Base-by-base conservation (phyloP, 1,140 invertebrate genomes). In the Drosophila yakuba region DNA sequence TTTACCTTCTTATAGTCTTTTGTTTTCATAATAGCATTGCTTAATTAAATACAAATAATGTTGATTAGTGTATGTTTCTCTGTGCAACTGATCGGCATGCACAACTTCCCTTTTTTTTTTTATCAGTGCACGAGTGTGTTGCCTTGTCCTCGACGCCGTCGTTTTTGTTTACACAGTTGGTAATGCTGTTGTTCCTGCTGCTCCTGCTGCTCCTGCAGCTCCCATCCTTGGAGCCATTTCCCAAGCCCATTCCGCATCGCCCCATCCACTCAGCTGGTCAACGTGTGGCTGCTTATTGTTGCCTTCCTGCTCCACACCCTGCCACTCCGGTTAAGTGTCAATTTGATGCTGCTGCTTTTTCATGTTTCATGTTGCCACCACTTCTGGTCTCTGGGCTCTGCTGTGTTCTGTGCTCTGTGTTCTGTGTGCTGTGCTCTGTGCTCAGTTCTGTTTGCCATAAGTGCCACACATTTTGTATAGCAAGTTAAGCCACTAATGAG, bases 401-500 rank as follows among this genome's bases (percentile, higher is more conserved):
- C 43, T 50, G 60, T 69, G 76, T 66, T 80, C 28, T 8, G 28
- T 8, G 7, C 28, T 2, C 28, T 5, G 23, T 25, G 23, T 3
- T 0, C 23, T 25, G 25, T 25, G 32, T 1, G 10, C 32, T 32
- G 32, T 32, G 32, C 17, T 32, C 32, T 32, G 32, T 32, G 32
- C 17, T 48, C 59, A 35, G 60, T 60, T 66, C 63, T 69, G 76
- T 71, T 84, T 77, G 81, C 84, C 84, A 83, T 83, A 88, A 88
- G 83, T 88, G 83, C 84, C 75, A 81, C 83, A 89, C 83, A 89
- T 88, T 88, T 89, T 88, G 83, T 86, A 79, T 81, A 79, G 64
- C 83, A 83, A 86, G 83, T 83, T 88, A 83, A 88, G 83, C 83
- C 83, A 88, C 83, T 88, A 88, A 88, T 88, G 83, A 88, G 83